Percentiles rank a stretch among this genome's conserved stretches.
Evolutionary conservation across 2,888 invertebrate genomes (phyloP).

Genomic region (Napeogenes inachia): DNA sequence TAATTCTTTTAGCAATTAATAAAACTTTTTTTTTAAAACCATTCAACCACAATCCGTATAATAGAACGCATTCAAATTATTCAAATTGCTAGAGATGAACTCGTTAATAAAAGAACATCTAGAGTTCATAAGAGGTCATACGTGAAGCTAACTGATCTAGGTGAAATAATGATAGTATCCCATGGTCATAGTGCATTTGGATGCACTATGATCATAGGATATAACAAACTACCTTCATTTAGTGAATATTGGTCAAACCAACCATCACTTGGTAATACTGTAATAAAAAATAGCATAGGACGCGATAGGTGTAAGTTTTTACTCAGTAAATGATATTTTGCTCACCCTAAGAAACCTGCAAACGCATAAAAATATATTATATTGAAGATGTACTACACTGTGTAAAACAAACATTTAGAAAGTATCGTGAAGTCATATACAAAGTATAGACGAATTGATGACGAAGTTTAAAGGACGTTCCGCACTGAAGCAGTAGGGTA

Average conservation of each 20-base stretch:
- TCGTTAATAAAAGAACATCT: too few species aligned
- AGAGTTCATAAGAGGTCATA: too few species aligned
- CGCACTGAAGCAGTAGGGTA: too few species aligned
- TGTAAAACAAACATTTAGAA: conserved; percentile 8
- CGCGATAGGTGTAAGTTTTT: conserved; percentile 6
- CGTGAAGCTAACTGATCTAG: too few species aligned
- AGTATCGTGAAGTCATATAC: conserved; percentile 6
- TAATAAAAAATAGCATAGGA: conserved; percentile 3
- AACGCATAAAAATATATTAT: conserved; percentile 9
- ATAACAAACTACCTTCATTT: conserved; percentile 4
- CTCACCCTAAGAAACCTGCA: conserved; percentile 7
- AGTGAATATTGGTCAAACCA: conserved; percentile 3
- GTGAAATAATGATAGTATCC: too few species aligned
- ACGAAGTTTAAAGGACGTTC: too few species aligned
- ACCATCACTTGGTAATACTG: conserved; percentile 2
- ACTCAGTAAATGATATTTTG: conserved; percentile 9
- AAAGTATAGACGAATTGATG: too few species aligned
- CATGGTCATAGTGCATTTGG: too few species aligned
- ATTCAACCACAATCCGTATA: too few species aligned
- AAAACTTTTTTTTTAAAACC: too few species aligned
- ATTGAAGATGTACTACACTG: conserved; percentile 8
- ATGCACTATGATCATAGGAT: not conserved
- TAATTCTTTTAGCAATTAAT: too few species aligned
- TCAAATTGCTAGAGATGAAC: too few species aligned
- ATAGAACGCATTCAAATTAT: not conserved